Evolutionary conservation across 2,113 vertebrate genomes (phyloP).

Genomic region (Cichladusa arquata): DNA sequence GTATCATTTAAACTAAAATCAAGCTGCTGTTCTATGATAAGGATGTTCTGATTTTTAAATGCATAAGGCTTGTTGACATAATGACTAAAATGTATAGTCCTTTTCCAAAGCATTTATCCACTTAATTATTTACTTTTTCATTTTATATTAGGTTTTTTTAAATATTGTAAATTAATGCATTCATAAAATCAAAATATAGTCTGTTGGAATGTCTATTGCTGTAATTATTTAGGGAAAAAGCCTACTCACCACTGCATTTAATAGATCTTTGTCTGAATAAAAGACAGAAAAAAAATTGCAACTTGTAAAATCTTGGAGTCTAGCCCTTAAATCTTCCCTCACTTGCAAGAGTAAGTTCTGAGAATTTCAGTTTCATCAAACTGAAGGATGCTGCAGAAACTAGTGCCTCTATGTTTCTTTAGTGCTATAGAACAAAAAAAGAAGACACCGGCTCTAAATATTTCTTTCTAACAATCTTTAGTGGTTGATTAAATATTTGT

Average conservation of each 20-base stretch:
- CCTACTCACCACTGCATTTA: neutral
- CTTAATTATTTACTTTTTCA: neutral
- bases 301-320: neutral
- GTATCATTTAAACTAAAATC: neutral
- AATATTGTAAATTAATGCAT: neutral
- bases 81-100: neutral
- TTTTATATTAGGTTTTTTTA: neutral
- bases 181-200: neutral
- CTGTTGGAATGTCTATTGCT: neutral
- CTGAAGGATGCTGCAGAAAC: slow-evolving; percentile 6
- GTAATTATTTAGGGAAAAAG: neutral
- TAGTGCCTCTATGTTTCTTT: neutral
- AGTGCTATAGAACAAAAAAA: slow-evolving; percentile 37
- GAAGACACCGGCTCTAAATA: slow-evolving; percentile 30
- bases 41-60: neutral
- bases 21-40: neutral
- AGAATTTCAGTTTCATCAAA: slow-evolving; percentile 4
- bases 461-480: slow-evolving; percentile 33
- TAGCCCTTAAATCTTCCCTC: slow-evolving; percentile 9
- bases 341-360: neutral
- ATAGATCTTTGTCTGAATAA: neutral
- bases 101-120: neutral
- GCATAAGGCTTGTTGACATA: neutral
- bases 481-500: slow-evolving; percentile 60
- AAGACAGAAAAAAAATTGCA: neutral